Base-by-base conservation (phyloP, 2,888 invertebrate genomes). In the Ophioninae sp. region DNA sequence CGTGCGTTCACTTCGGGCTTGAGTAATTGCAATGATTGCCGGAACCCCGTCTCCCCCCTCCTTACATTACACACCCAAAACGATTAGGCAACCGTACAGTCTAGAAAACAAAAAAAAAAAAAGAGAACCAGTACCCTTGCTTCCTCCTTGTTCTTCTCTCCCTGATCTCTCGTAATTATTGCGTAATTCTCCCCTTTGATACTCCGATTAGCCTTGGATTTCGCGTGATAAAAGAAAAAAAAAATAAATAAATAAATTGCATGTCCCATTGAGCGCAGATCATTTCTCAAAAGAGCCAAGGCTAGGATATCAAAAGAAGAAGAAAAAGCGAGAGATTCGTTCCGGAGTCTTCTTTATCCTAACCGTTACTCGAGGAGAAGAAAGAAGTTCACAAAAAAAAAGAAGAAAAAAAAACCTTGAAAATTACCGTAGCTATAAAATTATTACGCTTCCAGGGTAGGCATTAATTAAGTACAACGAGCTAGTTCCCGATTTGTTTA, bases 1-100 rank as follows among this genome's bases (percentile, higher is more conserved):
- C 74, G 74, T 56, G 80, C 68, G 62, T 74, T 74, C 37, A 56
- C 75, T 50, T 64, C 69, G 62, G 50, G 50, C 61, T 80, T 81
- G 75, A 81, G 75, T 75, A 75, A 81, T 81, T 62, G 70, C 75
- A 70, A 75, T 70, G 80, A 81, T 81, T 64, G 61, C 70, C 57
- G 69, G 69, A 75, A 30, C 30, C 30, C 30, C 30, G 30, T 75
- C 57, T 30, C 56, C 62, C 78, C 37, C 39, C 56, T n/a, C 64
- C 70, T 21, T 7, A n/a, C 56, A 6, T 30, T 30, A 30, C 64
- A 20, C n/a, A 39, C 56, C 57, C n/a, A 23, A 20, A 57, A 69
- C 69, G 74, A 68, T 79, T 74, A 50, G 68, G 50, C 68, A 50
- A 68, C 79, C 57, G 41, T 56, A 62, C 44, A n/a, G 21, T 68